These are phyloP conservation scores for Prorops nasuta DNA, from an alignment of 1,140 invertebrate species.

Conservation along the genomic window DNA sequence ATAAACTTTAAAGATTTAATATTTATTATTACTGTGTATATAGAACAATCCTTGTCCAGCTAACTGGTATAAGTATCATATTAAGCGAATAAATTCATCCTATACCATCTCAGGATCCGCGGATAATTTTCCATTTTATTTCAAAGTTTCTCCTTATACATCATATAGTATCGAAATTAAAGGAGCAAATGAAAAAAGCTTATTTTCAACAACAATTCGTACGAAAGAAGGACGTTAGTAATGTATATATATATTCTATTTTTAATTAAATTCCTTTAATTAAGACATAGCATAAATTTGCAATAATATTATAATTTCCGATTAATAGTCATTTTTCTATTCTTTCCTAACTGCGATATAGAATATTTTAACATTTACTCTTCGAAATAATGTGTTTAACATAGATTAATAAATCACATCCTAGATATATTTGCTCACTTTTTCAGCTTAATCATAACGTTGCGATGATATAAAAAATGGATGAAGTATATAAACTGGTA, in stretches of 20 bases:
- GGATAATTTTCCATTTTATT: slow-evolving; percentile 1
- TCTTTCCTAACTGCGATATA: no score
- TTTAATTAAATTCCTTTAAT: background rate
- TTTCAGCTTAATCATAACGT: no score
- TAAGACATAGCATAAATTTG: background rate
- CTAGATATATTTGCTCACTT: no score
- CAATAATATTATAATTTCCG: no score
- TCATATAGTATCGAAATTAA: slow-evolving; percentile 7
- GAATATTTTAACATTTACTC: no score
- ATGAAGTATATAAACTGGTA: no score
- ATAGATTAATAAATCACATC: no score
- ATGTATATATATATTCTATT: background rate
- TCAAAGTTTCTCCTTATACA: slow-evolving; percentile 4
- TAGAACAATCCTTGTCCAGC: slow-evolving; percentile 13
- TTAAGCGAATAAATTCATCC: background rate
- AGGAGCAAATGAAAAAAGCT: background rate
- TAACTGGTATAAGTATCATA: slow-evolving; percentile 12
- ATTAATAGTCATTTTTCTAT: no score
- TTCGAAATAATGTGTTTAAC: no score
- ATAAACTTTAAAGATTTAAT: no score
- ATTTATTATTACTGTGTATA: background rate
- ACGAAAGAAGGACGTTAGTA: slow-evolving; percentile 22
- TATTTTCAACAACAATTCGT: slow-evolving; percentile 2
- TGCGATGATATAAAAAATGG: no score
- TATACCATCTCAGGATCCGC: background rate